Conservation (phyloP, 2,113 vertebrate species). For the Brevimyrus niger region DNA sequence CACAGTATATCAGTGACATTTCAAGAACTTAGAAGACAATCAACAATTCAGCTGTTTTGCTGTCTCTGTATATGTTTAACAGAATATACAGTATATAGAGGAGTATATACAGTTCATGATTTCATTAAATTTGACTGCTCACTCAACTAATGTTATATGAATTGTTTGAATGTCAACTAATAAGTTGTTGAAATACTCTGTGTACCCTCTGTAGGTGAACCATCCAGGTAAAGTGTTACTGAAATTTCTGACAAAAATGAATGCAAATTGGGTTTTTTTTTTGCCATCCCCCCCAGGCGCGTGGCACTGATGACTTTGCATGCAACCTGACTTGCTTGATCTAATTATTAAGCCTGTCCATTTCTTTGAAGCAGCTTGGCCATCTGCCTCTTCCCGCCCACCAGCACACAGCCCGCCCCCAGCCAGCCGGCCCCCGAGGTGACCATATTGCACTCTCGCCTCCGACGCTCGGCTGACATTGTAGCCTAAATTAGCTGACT, state of each 20-base stretch:
- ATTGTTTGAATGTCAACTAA: neutral
- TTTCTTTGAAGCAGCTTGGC: neutral
- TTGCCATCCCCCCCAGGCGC: neutral
- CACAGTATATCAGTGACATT: neutral
- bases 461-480: neutral
- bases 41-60: neutral
- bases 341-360: conserved; percentile 14
- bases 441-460: conserved; percentile 2
- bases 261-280: neutral
- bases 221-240: neutral
- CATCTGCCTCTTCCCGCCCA: conserved; percentile 11
- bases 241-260: neutral
- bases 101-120: neutral
- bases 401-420: neutral
- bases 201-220: neutral
- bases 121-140: neutral
- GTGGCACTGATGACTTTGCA: neutral
- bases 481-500: conserved; percentile 20
- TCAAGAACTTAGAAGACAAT: neutral
- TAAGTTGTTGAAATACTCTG: neutral
- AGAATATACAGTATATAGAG: neutral
- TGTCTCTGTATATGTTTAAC: neutral
- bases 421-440: neutral
- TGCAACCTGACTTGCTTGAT: neutral
- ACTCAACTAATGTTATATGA: neutral